Percentiles rank a stretch among this genome's conserved stretches.
Evolutionary conservation across 53 echinoderm and acorn worm species (phyloP).

Genomic region (Luidia sarsii): DNA sequence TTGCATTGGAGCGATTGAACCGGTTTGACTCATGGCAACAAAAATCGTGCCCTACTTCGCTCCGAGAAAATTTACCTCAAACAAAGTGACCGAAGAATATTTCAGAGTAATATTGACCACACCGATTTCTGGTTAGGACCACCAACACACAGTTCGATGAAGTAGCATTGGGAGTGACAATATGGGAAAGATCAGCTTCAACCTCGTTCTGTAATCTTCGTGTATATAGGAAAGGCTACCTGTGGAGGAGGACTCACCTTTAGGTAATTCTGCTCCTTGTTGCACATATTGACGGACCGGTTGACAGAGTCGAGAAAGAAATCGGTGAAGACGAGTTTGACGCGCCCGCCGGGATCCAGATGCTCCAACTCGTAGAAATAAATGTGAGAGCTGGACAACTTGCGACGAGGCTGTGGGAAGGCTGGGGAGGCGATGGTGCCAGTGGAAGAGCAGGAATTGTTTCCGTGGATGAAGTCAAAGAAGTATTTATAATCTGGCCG

Average conservation of each 20-base stretch:
- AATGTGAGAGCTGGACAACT: conserved; percentile 34
- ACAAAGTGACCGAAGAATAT: too few species aligned
- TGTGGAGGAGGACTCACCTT: conserved; percentile 27
- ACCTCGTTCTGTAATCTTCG: too few species aligned
- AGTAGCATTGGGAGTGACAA: too few species aligned
- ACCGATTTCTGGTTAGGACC: too few species aligned
- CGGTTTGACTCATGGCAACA: too few species aligned
- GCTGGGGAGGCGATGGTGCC: conserved; percentile 25
- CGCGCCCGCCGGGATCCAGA: conserved; percentile 14
- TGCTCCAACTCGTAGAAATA: conserved; percentile 49
- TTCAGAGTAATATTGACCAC: too few species aligned
- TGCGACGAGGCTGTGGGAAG: neutral
- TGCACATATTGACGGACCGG: conserved; percentile 37
- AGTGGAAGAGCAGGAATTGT: conserved; percentile 21
- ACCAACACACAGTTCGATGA: too few species aligned
- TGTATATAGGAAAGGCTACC: neutral
- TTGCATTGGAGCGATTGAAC: too few species aligned
- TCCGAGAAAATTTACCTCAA: too few species aligned
- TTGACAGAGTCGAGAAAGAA: conserved; percentile 56
- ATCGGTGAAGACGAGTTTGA: conserved; percentile 44
- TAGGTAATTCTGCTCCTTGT: conserved; percentile 32
- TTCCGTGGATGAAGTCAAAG: conserved; percentile 49
- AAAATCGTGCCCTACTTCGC: too few species aligned
- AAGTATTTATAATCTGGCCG: conserved; percentile 51
- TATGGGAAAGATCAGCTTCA: too few species aligned